Conservation (phyloP, 2,888 invertebrate genomes). For the Dasysyrphus tricinctus region DNA sequence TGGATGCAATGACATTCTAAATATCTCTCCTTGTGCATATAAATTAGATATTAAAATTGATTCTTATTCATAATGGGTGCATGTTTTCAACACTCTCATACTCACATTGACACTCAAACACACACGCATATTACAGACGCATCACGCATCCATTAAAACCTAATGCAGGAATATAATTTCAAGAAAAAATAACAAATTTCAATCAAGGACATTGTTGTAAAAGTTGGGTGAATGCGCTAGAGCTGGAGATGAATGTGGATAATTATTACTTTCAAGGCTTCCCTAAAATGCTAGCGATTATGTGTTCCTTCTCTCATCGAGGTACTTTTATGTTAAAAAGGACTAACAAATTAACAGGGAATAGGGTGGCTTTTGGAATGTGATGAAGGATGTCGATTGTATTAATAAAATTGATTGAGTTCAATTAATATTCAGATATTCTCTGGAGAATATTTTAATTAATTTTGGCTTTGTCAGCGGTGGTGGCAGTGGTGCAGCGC, state of each 20-base stretch:
- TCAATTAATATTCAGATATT: constrained; percentile 83
- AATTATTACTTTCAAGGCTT: constrained; percentile 55
- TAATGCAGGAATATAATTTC: constrained; percentile 49
- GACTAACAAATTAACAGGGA: too few species aligned
- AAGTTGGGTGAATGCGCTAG: constrained; percentile 4
- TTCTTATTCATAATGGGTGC: constrained; percentile 74
- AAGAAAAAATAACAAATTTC: constrained; percentile 67
- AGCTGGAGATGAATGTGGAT: neutral
- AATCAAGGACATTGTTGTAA: constrained; percentile 47
- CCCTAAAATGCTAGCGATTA: neutral
- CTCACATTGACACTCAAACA: neutral
- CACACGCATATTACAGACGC: neutral
- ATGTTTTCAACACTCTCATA: constrained; percentile 41
- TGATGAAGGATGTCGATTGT: constrained; percentile 9
- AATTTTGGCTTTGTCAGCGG: constrained; percentile 83
- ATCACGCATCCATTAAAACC: constrained; percentile 23
- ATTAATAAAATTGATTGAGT: constrained; percentile 83
- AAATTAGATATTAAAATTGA: constrained; percentile 76
- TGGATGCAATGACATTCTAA: constrained; percentile 69
- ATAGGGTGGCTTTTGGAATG: neutral
- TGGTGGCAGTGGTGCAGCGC: neutral
- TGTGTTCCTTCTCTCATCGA: constrained; percentile 13
- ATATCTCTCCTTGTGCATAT: constrained; percentile 74
- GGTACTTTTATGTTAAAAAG: neutral
- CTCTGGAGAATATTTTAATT: constrained; percentile 81